Conservation (phyloP, 2,113 vertebrate genomes). For the Melospiza georgiana region DNA sequence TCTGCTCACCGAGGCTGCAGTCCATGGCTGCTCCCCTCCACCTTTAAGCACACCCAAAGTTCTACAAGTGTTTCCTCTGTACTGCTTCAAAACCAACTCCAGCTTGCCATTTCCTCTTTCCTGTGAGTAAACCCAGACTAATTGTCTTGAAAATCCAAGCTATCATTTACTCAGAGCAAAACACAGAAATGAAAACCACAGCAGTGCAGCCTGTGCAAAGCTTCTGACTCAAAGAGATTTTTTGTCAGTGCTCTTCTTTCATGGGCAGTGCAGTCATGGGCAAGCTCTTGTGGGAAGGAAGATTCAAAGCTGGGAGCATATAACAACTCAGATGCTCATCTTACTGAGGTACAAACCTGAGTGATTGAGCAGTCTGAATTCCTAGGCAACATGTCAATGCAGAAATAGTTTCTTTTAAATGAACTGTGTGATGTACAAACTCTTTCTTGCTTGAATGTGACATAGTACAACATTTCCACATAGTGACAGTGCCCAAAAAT, state of each 20-base stretch:
- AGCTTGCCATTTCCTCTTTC: conserved; percentile 18
- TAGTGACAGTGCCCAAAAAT: background rate
- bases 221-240: background rate
- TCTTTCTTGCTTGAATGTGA: background rate
- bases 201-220: background rate
- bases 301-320: background rate
- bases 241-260: background rate
- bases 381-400: background rate
- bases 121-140: background rate
- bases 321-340: background rate
- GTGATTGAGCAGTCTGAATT: background rate
- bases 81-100: background rate
- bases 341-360: background rate
- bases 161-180: background rate
- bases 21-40: background rate
- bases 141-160: background rate
- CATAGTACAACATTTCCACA: background rate
- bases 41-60: background rate
- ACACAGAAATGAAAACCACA: background rate
- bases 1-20: accelerated
- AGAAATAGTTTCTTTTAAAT: background rate
- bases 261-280: accelerated
- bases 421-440: accelerated
- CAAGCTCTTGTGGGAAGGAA: background rate
- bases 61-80: background rate